These are phyloP conservation scores for Pycnonotus jocosus DNA, from an alignment of 2,113 vertebrate genomes.

Conservation along the genomic window DNA sequence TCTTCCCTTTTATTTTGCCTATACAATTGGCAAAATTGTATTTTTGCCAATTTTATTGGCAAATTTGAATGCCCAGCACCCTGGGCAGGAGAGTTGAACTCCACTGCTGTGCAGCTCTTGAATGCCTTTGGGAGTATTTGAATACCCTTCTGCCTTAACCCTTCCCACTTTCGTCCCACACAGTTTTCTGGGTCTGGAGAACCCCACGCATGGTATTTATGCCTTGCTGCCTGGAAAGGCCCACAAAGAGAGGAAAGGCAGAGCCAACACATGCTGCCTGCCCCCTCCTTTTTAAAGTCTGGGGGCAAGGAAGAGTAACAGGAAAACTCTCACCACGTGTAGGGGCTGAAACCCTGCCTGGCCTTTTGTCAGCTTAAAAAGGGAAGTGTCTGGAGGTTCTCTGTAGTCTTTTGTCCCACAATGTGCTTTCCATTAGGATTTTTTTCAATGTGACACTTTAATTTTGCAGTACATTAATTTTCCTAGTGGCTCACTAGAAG, in stretches of 20 bases:
- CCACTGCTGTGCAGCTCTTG: neutral
- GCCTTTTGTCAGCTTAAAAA: neutral
- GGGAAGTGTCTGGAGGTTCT: neutral
- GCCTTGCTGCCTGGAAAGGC: neutral
- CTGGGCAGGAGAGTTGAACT: neutral
- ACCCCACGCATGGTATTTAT: rapidly evolving
- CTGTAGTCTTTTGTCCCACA: neutral
- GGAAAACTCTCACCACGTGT: neutral
- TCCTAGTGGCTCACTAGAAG: neutral
- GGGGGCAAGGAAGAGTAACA: neutral
- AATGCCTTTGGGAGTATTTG: neutral
- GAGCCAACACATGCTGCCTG: neutral
- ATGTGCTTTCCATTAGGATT: neutral
- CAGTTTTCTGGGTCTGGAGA: neutral
- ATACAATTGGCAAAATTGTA: no score
- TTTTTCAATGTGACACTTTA: neutral
- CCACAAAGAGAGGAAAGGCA: neutral
- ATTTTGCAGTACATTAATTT: neutral
- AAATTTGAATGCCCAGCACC: neutral
- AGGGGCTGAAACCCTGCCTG: neutral
- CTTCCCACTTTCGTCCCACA: neutral
- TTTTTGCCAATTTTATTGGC: no score
- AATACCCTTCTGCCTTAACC: neutral
- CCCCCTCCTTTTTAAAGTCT: neutral
- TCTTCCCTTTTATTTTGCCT: neutral